These are phyloP conservation scores for Trissoscelio sp. DNA, from an alignment of 2,888 invertebrate species.

Conservation along the genomic window DNA sequence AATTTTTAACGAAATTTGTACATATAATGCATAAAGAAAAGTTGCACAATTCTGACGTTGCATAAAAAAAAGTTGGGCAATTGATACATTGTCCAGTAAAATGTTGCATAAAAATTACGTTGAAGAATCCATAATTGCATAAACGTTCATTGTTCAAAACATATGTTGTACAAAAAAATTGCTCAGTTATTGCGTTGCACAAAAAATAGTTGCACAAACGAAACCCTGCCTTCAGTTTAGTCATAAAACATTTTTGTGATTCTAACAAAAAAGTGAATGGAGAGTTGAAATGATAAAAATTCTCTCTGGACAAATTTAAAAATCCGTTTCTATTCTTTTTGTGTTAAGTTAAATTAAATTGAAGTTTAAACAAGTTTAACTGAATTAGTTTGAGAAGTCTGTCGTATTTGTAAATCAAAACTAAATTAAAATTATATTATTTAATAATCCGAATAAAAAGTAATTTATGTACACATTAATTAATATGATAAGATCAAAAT, in stretches of 20 bases:
- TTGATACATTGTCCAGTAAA: too few species aligned
- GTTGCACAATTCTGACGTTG: too few species aligned
- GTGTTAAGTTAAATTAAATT: slow-evolving; percentile 32
- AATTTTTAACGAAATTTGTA: too few species aligned
- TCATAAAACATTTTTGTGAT: slow-evolving; percentile 19
- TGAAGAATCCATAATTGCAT: too few species aligned
- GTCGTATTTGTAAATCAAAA: not conserved
- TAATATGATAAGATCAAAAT: not conserved
- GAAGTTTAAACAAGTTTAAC: slow-evolving; percentile 31
- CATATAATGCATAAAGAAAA: too few species aligned
- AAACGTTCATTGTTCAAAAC: too few species aligned
- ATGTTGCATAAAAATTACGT: too few species aligned
- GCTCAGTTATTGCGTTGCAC: too few species aligned
- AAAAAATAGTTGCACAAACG: too few species aligned
- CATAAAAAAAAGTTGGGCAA: too few species aligned
- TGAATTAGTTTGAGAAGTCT: slow-evolving; percentile 20
- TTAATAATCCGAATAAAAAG: not conserved
- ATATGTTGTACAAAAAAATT: too few species aligned
- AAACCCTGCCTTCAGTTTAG: too few species aligned
- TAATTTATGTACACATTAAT: not conserved
- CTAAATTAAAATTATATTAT: not conserved
- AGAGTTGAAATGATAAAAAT: slow-evolving; percentile 30
- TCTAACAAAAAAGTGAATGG: slow-evolving; percentile 24
- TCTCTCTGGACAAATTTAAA: slow-evolving; percentile 27
- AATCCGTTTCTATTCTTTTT: slow-evolving; percentile 25